These are phyloP conservation scores for Lepus townsendii DNA, from an alignment of 2,797 vertebrate species.

Conservation along the genomic window DNA sequence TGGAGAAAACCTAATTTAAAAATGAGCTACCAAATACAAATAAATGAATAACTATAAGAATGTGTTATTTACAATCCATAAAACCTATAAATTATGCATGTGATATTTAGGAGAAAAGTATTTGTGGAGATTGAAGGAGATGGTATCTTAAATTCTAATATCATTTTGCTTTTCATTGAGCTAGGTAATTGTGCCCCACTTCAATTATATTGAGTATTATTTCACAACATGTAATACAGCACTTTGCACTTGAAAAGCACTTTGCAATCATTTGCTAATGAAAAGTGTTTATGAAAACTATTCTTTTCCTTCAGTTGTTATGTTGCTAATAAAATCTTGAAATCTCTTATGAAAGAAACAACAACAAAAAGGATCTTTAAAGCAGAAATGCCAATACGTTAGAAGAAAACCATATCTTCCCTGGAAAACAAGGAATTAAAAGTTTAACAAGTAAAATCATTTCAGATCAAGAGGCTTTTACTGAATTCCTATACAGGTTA, in stretches of 20 bases:
- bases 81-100: slow-evolving; percentile 38
- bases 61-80: slow-evolving; percentile 9
- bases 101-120: neutral
- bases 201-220: slow-evolving; percentile 70
- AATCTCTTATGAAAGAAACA: slow-evolving; percentile 26
- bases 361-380: neutral
- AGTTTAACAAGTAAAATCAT: neutral
- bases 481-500: neutral
- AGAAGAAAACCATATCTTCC: neutral
- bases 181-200: slow-evolving; percentile 54
- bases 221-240: slow-evolving; percentile 55
- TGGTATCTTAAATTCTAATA: slow-evolving; percentile 25
- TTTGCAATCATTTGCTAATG: slow-evolving; percentile 75
- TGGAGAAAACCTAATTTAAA: neutral
- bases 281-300: slow-evolving; percentile 70
- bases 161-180: slow-evolving; percentile 46
- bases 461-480: neutral
- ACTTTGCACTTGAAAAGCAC: slow-evolving; percentile 71
- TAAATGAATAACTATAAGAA: neutral
- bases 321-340: slow-evolving; percentile 44
- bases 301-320: slow-evolving; percentile 33
- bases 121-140: neutral
- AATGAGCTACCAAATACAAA: neutral
- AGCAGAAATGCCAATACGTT: neutral
- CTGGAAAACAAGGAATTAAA: neutral